Evolutionary conservation across 2,113 vertebrate species (phyloP).

Genomic region (Desmodus rotundus): DNA sequence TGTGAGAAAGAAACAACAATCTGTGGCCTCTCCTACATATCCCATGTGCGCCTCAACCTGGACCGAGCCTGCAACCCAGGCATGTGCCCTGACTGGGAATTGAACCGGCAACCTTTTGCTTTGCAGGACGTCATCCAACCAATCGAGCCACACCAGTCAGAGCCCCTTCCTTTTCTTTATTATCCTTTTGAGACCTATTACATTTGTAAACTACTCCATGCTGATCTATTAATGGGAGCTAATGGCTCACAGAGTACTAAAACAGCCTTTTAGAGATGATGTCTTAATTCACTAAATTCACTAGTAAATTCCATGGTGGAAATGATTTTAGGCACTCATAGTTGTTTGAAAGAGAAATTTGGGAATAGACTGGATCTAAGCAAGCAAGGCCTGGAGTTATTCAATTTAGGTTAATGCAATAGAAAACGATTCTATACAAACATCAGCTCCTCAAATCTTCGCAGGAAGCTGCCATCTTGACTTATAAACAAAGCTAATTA

Average conservation of each 20-base stretch:
- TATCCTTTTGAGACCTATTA: neutral
- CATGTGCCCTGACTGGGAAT: too few relatives aligned
- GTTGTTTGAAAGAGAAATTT: neutral
- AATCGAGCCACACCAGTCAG: too few relatives aligned
- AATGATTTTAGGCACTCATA: neutral
- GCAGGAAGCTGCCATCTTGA: neutral
- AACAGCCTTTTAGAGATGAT: neutral
- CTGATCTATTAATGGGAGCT: neutral
- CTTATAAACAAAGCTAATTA: neutral
- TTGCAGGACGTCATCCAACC: too few relatives aligned
- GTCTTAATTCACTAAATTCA: neutral
- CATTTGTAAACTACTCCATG: neutral
- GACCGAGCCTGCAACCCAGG: too few relatives aligned
- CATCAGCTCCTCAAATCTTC: neutral
- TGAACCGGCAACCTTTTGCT: too few relatives aligned
- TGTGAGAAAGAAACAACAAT: too few relatives aligned
- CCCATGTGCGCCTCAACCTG: too few relatives aligned
- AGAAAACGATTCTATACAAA: neutral
- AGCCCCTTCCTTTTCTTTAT: neutral
- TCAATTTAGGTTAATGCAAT: neutral
- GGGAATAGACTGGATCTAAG: neutral
- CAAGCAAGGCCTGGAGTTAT: neutral
- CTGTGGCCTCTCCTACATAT: too few relatives aligned
- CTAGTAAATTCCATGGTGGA: neutral
- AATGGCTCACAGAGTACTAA: neutral